Conservation (phyloP, 2,113 vertebrate genomes). For the Pyxicephalus adspersus region DNA sequence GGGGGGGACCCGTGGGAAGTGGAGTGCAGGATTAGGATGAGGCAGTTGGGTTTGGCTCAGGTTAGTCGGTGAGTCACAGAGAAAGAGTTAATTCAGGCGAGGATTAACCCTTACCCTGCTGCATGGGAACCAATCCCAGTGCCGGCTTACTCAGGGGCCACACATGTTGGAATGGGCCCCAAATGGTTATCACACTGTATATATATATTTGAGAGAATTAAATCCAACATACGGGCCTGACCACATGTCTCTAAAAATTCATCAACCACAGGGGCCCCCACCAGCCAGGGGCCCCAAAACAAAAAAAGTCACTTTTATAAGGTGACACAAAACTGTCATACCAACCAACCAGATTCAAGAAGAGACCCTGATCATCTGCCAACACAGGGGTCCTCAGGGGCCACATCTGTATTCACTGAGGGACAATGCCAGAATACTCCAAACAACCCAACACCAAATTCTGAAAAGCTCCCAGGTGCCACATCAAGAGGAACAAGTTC, state of each 20-base stretch:
- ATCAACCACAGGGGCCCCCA: neutral
- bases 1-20: neutral
- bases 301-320: neutral
- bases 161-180: neutral
- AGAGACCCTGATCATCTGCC: neutral
- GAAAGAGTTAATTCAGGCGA: neutral
- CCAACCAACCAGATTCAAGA: neutral
- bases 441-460: too few species aligned
- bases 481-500: too few species aligned
- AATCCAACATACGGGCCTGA: neutral
- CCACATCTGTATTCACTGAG: neutral
- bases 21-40: neutral
- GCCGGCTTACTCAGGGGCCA: neutral
- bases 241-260: too few species aligned
- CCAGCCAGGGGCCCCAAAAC: neutral
- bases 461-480: neutral
- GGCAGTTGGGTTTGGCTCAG: conserved; percentile 5
- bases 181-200: too few species aligned
- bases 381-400: neutral
- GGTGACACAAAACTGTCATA: too few species aligned
- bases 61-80: neutral
- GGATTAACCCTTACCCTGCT: conserved; percentile 1
- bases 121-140: neutral
- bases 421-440: too few species aligned
- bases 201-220: neutral